Base-by-base conservation (phyloP, 2,113 vertebrate genomes). In the Cyprinodon brontotheroides region DNA sequence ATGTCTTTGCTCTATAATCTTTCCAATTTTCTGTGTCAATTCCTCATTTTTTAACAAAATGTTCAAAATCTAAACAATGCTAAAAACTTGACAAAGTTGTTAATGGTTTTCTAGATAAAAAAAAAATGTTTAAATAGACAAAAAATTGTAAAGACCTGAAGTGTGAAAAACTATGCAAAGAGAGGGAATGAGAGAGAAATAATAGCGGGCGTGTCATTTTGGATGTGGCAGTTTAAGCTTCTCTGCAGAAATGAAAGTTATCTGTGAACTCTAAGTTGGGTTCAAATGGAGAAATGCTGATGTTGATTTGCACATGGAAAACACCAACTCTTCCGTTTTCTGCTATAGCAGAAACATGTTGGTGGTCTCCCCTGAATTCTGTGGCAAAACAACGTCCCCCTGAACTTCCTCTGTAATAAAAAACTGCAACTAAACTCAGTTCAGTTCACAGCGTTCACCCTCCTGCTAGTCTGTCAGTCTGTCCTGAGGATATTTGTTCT, bases 291-390 rank as follows among this genome's bases (percentile, higher is more conserved):
- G 11, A 39, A 22, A 6, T 4, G 6, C 8, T 20, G 47, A 5
- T 50, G 14, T 53, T 0, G 7, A 17, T 53, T 17, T 8, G 15
- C n/a, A 39, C 4, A 3, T 37, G 60, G 50, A 61, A 63, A 47
- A 1, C 7, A 0, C 0, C 13, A 12, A 3, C 1, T 38, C 4
- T 50, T 74, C 61, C 47, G 65, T 61, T 61, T 77, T 37, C 10
- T 69, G 47, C 45, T 13, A 4, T 6, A 29, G 17, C 20, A 41
- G 37, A 59, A 12, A 67, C 22, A 0, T 40, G 4, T 53, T 7
- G 37, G 67, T 75, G 68, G 81, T 83, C 81, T 72, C 4, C 11
- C 3, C 3, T 36, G 40, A 38, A 11, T 3, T 6, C 4, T 71
- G 17, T 1, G 17, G 37, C 2, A 3, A 1, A 43, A 38, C 15